phyloP scores from a whole-genome alignment of 1,140 invertebrate genomes.

The Musca domestica region DNA sequence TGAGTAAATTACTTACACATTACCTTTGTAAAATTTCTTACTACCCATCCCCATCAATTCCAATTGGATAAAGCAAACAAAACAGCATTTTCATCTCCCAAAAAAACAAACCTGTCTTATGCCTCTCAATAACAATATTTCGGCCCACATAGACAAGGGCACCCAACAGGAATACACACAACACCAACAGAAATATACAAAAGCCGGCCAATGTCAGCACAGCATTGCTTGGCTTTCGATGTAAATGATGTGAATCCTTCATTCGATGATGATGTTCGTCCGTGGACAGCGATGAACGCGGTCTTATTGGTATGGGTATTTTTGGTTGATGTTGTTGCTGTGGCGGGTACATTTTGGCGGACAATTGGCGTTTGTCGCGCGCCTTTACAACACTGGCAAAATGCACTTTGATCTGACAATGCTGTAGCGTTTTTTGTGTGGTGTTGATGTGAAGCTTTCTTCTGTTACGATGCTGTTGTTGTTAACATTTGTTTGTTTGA shows the following conservation, averaged over 20 bases:
- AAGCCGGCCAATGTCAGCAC: constrained; percentile 53
- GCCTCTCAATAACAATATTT: constrained; percentile 33
- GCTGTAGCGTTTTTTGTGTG: no score
- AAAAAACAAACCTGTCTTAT: not conserved
- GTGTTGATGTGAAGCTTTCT: not conserved
- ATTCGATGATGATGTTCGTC: constrained; percentile 51
- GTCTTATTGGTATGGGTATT: constrained; percentile 33
- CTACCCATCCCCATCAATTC: no score
- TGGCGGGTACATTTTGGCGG: constrained; percentile 27
- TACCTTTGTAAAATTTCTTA: no score
- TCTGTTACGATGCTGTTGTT: not conserved
- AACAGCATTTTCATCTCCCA: no score
- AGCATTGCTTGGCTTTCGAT: constrained; percentile 41
- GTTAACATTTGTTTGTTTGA: constrained; percentile 8
- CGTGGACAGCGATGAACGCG: constrained; percentile 50
- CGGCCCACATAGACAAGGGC: constrained; percentile 56
- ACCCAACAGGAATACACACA: constrained; percentile 55
- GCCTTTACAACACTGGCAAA: no score
- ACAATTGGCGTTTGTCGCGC: not conserved
- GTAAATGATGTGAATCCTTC: constrained; percentile 39
- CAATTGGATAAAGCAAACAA: no score
- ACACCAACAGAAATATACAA: constrained; percentile 55
- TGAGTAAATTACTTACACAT: no score
- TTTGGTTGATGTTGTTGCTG: constrained; percentile 28
- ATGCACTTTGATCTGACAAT: no score